These are phyloP conservation scores for Bradypodion pumilum DNA, from an alignment of 2,797 vertebrate genomes.

Conservation along the genomic window DNA sequence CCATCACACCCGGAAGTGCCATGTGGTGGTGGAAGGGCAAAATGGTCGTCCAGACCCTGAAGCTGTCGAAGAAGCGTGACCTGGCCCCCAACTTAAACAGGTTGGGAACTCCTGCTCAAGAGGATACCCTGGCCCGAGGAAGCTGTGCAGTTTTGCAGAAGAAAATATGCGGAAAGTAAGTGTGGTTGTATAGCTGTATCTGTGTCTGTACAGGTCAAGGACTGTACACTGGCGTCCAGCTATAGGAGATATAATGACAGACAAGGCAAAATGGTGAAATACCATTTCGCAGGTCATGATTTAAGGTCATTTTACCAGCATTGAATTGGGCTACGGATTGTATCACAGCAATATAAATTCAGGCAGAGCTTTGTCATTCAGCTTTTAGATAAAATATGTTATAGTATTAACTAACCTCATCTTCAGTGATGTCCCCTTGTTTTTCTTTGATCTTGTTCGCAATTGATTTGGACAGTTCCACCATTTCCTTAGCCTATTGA, in stretches of 20 bases:
- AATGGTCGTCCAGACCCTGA: no score
- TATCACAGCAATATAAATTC: conserved; percentile 2
- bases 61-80: no score
- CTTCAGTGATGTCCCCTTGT: conserved; percentile 96
- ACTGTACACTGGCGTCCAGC: no score
- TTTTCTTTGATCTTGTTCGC: conserved; percentile 99
- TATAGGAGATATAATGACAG: no score
- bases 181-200: background rate
- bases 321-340: background rate
- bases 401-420: conserved; percentile 83
- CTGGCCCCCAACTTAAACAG: no score
- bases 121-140: background rate
- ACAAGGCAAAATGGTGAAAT: background rate
- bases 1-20: no score
- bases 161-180: background rate
- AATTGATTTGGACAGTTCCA: conserved; percentile 95
- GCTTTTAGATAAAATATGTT: background rate
- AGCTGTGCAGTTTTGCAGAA: background rate
- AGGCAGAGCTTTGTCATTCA: background rate
- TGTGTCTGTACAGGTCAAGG: no score
- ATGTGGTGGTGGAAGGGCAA: no score
- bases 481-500: conserved; percentile 97
- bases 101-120: no score
- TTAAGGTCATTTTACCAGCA: background rate
- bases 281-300: background rate